Base-by-base conservation (phyloP, 1,140 invertebrate species). In the Bombyx mori region DNA sequence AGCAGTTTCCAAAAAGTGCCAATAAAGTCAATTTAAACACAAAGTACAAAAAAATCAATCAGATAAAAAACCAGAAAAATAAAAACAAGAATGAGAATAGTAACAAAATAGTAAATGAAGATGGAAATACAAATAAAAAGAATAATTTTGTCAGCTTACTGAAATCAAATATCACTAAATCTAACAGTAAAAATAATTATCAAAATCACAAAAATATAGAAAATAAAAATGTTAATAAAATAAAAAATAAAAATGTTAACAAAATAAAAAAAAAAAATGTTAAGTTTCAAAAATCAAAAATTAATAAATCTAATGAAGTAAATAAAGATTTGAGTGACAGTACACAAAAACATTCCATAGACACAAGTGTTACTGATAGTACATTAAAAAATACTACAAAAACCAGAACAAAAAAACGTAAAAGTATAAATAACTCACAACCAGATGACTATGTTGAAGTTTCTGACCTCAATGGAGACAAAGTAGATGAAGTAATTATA, bases 401-500 rank as follows among this genome's bases (percentile, higher is more conserved):
- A 4, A 64, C 51, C 12, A 53, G 57, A 51, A 50, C 18, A 1
- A 59, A 58, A 55, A 58, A 47, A 61, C 53, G 56, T 44, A 56
- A 54, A 56, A 42, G 44, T 7, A 10, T 8, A 6, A 58, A 60
- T 47, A 59, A 12, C 26, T 47, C 47, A 59, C 4, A 35, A 56
- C 56, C 57, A 54, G 56, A 18, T 44, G 58, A 47, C 46, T 58
- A 22, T 22, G 43, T 26, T 8, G 12, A 44, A 54, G 43, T 7
- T 45, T 56, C 63, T 42, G 66, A 64, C 51, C 59, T 69, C 47
- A 64, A 75, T 18, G 60, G 52, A 48, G 74, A 79, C 56, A 69
- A 69, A 56, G 46, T 64, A 50, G 77, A 82, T 62, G 75, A 79
- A 69, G 50, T 74, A n/a, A 58, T 82, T 56, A 46, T 77, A 6